Percentiles rank a stretch among this genome's conserved stretches.
These are phyloP conservation scores for Drosophila chauvacae DNA, from an alignment of 1,140 invertebrate species.

Conservation along the genomic window DNA sequence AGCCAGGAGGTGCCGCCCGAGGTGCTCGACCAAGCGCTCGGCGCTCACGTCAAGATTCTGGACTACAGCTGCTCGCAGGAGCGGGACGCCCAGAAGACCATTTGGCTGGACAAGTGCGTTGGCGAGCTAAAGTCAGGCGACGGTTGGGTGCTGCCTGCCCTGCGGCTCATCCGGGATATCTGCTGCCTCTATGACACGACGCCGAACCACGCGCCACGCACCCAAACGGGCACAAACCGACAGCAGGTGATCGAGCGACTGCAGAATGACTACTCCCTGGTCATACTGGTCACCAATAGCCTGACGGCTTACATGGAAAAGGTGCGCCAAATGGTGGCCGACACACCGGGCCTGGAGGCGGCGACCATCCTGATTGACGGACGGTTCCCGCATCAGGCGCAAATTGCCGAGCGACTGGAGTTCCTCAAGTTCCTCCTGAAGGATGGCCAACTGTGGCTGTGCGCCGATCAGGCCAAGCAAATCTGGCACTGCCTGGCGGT, in stretches of 20 bases:
- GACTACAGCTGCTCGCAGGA: constrained; percentile 99
- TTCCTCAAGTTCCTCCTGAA: constrained; percentile 96
- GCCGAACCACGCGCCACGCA: constrained; percentile 88
- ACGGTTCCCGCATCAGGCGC: constrained; percentile 95
- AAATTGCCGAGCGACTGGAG: constrained; percentile 97
- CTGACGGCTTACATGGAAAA: constrained; percentile 96
- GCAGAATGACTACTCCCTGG: constrained; percentile 95
- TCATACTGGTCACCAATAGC: constrained; percentile 97
- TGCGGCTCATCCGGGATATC: constrained; percentile 98
- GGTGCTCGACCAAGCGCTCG: constrained; percentile 98
- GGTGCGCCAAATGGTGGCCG: constrained; percentile 89
- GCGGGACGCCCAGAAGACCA: constrained; percentile 96
- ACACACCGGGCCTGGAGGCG: constrained; percentile 92
- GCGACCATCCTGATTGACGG: constrained; percentile 93
- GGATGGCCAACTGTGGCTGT: constrained; percentile 98
- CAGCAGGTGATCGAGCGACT: constrained; percentile 95
- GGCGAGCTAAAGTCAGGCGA: constrained; percentile 95
- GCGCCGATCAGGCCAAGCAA: constrained; percentile 97
- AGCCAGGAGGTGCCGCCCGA: constrained; percentile 98
- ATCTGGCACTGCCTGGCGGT: constrained; percentile 99
- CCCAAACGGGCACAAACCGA: constrained; percentile 88
- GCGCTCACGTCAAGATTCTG: constrained; percentile 98
- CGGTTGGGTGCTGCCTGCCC: constrained; percentile 95
- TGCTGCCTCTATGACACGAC: constrained; percentile 96
- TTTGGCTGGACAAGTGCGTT: constrained; percentile 98